Percentiles rank a stretch among this genome's conserved stretches.
Evolutionary conservation across 2,797 vertebrate species (phyloP).

Genomic region (Xenops minutus): DNA sequence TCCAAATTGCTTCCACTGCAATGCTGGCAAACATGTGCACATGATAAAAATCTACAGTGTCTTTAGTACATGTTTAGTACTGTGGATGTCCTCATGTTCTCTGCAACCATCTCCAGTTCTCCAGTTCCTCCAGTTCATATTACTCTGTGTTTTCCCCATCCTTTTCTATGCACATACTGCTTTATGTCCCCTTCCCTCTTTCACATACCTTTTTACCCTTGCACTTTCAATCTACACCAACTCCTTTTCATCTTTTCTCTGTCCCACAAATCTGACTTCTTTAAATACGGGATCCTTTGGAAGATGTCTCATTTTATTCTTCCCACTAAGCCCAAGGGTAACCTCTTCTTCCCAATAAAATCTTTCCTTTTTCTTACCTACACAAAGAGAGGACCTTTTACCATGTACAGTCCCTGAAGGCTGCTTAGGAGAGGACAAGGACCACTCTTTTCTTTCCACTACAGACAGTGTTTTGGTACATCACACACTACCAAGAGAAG

Average conservation of each 20-base stretch:
- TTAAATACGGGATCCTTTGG: background rate
- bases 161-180: background rate
- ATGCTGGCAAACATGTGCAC: rapidly evolving
- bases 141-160: background rate
- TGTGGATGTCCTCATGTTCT: background rate
- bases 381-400: background rate
- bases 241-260: background rate
- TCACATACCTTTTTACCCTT: background rate
- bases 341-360: background rate
- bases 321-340: background rate
- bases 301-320: background rate
- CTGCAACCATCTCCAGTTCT: background rate
- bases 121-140: background rate
- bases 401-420: rapidly evolving
- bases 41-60: background rate
- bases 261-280: background rate
- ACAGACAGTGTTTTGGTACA: background rate
- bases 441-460: background rate
- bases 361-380: background rate
- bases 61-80: background rate
- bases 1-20: background rate
- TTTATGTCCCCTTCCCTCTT: background rate
- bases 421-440: background rate
- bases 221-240: background rate
- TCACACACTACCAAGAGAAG: background rate